These are phyloP conservation scores for Argyrosomus japonicus DNA, from an alignment of 2,113 vertebrate species.

Conservation along the genomic window DNA sequence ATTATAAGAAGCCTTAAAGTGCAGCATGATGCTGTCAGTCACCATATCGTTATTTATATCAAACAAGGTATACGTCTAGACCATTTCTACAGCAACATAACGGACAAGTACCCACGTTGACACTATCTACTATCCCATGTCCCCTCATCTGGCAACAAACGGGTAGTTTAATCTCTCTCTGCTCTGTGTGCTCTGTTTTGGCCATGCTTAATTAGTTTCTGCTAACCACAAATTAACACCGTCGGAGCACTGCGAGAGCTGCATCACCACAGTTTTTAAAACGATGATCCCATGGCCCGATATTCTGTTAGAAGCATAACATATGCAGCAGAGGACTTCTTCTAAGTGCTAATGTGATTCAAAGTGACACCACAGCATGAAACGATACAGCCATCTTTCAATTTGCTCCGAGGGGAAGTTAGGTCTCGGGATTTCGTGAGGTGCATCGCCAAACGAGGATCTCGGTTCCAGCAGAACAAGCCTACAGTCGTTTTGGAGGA, in stretches of 20 bases:
- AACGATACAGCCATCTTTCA: constrained; percentile 41
- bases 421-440: constrained; percentile 33
- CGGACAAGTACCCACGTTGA: neutral
- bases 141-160: neutral
- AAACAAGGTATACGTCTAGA: too few species aligned
- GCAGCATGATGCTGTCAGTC: neutral
- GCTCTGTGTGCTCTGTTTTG: neutral
- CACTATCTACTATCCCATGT: neutral
- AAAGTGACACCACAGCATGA: constrained; percentile 46
- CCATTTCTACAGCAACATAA: neutral
- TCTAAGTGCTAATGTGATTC: constrained; percentile 29
- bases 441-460: constrained; percentile 30
- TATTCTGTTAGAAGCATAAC: neutral
- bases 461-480: neutral
- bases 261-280: neutral
- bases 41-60: neutral
- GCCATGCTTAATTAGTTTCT: constrained; percentile 2
- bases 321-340: constrained; percentile 12
- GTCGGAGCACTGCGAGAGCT: neutral
- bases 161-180: neutral
- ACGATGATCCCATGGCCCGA: neutral
- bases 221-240: constrained; percentile 24
- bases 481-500: constrained; percentile 24
- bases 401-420: constrained; percentile 41
- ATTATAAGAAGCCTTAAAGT: neutral